Conservation (phyloP, 2,888 invertebrate species). For the Parnassius mnemosyne region DNA sequence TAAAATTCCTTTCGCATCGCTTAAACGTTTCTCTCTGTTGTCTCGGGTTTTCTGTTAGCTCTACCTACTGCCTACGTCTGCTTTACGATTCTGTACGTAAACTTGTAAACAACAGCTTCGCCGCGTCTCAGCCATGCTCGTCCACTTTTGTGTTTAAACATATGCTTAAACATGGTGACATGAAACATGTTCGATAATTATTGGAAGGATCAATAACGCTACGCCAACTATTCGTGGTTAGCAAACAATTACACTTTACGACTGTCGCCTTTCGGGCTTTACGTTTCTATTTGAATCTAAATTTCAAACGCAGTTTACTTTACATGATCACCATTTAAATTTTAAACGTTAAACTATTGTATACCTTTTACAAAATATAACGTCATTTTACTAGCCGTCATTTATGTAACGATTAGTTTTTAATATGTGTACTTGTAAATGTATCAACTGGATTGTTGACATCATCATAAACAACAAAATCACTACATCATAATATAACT, state of each 20-base stretch:
- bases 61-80: slow-evolving; percentile 72
- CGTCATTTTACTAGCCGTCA: too few species aligned
- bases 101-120: slow-evolving; percentile 64
- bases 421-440: too few species aligned
- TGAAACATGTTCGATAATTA: slow-evolving; percentile 80
- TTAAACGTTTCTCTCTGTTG: slow-evolving; percentile 52
- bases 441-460: too few species aligned
- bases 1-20: slow-evolving; percentile 33
- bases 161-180: slow-evolving; percentile 73
- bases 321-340: slow-evolving; percentile 37
- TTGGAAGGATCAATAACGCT: slow-evolving; percentile 79
- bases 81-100: slow-evolving; percentile 72
- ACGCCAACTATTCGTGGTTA: slow-evolving; percentile 74
- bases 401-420: too few species aligned
- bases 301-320: slow-evolving; percentile 67
- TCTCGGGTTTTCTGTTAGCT: slow-evolving; percentile 68
- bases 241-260: slow-evolving; percentile 72
- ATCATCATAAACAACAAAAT: too few species aligned
- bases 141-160: slow-evolving; percentile 72
- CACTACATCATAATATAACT: too few species aligned
- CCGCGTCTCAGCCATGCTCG: slow-evolving; percentile 64
- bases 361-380: not conserved
- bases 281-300: slow-evolving; percentile 76
- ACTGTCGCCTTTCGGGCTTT: slow-evolving; percentile 54
- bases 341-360: slow-evolving; percentile 28